Evolutionary conservation across 53 echinoderm and acorn worm genomes (phyloP).

Genomic region (Actinopyga echinites): DNA sequence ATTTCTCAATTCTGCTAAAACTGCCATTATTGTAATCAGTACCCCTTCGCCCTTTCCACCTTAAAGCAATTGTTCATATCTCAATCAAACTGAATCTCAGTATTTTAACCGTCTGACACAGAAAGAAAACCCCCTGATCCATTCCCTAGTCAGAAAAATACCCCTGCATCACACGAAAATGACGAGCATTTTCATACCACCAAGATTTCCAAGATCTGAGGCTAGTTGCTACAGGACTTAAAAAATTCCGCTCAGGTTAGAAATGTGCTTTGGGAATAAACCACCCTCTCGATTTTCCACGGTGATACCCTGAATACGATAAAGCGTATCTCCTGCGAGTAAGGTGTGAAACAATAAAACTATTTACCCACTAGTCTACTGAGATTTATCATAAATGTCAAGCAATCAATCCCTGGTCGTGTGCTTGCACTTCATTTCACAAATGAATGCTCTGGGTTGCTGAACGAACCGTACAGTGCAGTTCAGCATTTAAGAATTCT

Average conservation of each 20-base stretch:
- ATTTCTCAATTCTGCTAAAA: background rate
- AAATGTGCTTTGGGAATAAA: conserved; percentile 1
- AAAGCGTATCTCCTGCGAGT: background rate
- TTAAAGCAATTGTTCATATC: too few relatives aligned
- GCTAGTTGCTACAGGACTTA: background rate
- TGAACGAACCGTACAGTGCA: background rate
- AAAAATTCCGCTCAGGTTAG: conserved; percentile 26
- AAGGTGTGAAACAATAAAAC: conserved; percentile 17
- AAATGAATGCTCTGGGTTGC: conserved; percentile 19
- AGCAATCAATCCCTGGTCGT: conserved; percentile 34
- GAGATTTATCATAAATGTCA: background rate
- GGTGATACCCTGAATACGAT: background rate
- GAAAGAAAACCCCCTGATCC: too few relatives aligned
- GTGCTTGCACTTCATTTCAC: conserved; percentile 38
- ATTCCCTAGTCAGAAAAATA: too few relatives aligned
- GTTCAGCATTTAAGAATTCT: background rate
- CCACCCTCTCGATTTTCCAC: conserved; percentile 14
- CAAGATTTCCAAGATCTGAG: too few relatives aligned
- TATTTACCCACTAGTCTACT: conserved; percentile 5
- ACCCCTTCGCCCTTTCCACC: too few relatives aligned
- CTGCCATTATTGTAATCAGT: background rate
- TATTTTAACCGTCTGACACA: too few relatives aligned
- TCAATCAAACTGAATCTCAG: too few relatives aligned
- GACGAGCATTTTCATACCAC: too few relatives aligned
- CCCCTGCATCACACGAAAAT: too few relatives aligned